These are phyloP conservation scores for Carcharodon carcharias DNA, from an alignment of 2,797 vertebrate genomes.

Conservation along the genomic window DNA sequence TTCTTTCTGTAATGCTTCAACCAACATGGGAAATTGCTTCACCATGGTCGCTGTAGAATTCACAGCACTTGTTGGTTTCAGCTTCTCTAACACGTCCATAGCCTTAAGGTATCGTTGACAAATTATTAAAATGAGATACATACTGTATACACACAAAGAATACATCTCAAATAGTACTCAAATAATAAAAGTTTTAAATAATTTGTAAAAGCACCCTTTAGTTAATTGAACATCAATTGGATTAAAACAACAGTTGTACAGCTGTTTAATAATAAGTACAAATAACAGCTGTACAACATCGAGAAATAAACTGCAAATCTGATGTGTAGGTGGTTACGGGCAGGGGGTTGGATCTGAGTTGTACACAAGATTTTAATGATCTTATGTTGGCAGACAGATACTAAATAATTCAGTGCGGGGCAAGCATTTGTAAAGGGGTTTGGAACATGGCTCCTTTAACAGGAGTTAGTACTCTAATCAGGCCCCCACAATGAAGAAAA, in stretches of 20 bases:
- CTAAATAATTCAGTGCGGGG: neutral
- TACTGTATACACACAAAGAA: neutral
- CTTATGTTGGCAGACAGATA: neutral
- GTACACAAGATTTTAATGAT: neutral
- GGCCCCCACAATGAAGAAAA: neutral
- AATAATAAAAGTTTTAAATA: neutral
- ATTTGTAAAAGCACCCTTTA: neutral
- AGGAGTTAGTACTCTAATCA: neutral
- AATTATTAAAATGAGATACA: neutral
- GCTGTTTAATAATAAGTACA: too few relatives aligned
- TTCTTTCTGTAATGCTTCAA: slow-evolving; percentile 50
- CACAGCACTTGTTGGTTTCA: slow-evolving; percentile 38
- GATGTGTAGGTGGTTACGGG: too few relatives aligned
- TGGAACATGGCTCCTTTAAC: neutral
- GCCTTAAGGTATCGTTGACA: slow-evolving; percentile 41
- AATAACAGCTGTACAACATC: too few relatives aligned
- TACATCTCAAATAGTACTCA: neutral
- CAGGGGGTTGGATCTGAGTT: neutral
- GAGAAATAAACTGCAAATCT: neutral
- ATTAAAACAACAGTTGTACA: neutral
- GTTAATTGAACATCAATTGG: neutral
- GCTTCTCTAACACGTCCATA: slow-evolving; percentile 41
- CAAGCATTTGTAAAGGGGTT: neutral
- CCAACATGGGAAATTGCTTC: slow-evolving; percentile 44
- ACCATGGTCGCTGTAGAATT: slow-evolving; percentile 39